Conservation (phyloP, 30 jellyfish, hydroid and myxozoan species). For the Hydra vulgaris region DNA sequence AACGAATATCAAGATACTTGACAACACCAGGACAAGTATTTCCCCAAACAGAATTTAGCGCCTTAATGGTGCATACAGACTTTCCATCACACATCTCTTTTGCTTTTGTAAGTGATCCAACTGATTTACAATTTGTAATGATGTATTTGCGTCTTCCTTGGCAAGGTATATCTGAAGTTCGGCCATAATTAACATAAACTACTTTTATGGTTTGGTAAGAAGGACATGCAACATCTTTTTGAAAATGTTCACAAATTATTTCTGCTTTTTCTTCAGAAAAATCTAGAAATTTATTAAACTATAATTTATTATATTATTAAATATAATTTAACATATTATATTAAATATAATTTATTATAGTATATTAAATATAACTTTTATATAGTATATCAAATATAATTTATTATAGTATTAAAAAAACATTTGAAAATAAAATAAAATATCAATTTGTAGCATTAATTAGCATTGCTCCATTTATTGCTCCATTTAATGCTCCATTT, state of each 20-base stretch:
- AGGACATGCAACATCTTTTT: conserved; percentile 34
- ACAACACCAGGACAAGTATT: conserved; percentile 53
- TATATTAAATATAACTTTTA: neutral
- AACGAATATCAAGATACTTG: conserved; percentile 37
- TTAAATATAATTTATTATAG: neutral
- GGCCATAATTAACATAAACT: conserved; percentile 41
- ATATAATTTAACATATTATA: neutral
- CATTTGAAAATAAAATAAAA: no score
- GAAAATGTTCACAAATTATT: conserved; percentile 40
- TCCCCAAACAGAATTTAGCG: conserved; percentile 42
- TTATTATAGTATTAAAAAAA: no score
- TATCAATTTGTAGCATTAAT: no score
- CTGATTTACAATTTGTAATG: conserved; percentile 25
- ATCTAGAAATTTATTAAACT: neutral
- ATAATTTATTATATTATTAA: no score
- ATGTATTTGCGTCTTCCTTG: conserved; percentile 47
- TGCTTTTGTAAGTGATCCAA: conserved; percentile 15
- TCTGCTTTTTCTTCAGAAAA: conserved; percentile 43
- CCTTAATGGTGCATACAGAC: conserved; percentile 27
- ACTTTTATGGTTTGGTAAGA: conserved; percentile 36
- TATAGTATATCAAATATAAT: neutral
- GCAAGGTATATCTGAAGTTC: conserved; percentile 51
- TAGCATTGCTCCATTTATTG: no score
- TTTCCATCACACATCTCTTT: conserved; percentile 37
- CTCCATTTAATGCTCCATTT: no score